Conservation (phyloP, 2,113 vertebrate genomes). For the Tyrannus savana region DNA sequence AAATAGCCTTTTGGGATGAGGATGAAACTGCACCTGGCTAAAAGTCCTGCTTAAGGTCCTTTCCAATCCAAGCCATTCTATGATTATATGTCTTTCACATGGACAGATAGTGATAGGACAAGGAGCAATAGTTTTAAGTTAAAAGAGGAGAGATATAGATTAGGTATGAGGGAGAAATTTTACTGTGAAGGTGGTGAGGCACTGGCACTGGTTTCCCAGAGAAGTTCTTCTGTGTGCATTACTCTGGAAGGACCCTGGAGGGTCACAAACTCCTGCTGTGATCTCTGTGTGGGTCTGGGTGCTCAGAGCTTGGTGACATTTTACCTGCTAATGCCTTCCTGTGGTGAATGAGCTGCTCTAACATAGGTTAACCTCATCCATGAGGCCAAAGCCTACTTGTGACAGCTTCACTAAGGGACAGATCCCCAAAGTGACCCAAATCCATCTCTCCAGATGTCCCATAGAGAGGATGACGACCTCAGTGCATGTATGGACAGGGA, state of each 20-base stretch:
- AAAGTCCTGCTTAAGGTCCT: not conserved
- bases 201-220: accelerated
- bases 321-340: not conserved
- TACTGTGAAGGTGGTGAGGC: not conserved
- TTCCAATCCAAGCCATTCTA: not conserved
- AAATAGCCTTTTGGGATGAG: not conserved
- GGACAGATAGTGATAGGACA: not conserved
- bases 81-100: not conserved
- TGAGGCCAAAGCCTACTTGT: not conserved
- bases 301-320: not conserved
- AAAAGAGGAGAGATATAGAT: not conserved
- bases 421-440: not conserved
- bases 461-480: not conserved
- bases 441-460: not conserved
- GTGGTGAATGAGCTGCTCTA: accelerated
- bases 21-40: not conserved
- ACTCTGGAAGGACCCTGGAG: not conserved
- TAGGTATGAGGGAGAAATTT: not conserved
- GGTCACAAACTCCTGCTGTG: accelerated
- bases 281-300: not conserved
- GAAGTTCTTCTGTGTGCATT: not conserved
- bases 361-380: not conserved
- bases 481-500: not conserved
- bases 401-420: not conserved
- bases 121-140: not conserved